Evolutionary conservation across 2,888 invertebrate genomes (phyloP).

Genomic region (Yponomeuta sedellus): DNA sequence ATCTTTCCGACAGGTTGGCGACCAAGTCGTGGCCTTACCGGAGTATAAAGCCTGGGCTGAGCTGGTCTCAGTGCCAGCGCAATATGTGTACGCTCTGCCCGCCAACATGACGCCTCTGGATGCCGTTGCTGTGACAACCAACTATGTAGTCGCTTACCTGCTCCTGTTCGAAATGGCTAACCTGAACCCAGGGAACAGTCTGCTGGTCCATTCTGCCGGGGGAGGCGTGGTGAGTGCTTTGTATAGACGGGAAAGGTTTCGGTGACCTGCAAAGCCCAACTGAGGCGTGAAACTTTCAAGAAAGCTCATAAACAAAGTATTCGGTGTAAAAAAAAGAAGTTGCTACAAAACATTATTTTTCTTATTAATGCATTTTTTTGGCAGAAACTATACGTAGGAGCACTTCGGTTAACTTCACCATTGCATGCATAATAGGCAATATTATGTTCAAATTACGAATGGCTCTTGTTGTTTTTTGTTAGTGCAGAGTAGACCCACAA

Average conservation of each 20-base stretch:
- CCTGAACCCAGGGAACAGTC: slow-evolving; percentile 85
- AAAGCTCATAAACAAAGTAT: no score
- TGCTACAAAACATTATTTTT: no score
- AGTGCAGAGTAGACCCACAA: not conserved
- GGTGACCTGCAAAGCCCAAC: no score
- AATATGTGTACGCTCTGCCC: slow-evolving; percentile 87
- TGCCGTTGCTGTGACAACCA: slow-evolving; percentile 89
- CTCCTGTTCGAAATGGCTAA: slow-evolving; percentile 90
- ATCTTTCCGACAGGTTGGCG: slow-evolving; percentile 78
- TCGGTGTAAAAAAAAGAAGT: no score
- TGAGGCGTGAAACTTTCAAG: no score
- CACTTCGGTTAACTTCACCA: not conserved
- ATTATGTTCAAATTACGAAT: not conserved
- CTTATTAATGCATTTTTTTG: no score
- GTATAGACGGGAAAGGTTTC: no score
- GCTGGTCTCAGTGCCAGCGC: slow-evolving; percentile 86
- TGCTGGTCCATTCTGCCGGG: slow-evolving; percentile 90
- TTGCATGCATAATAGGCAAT: not conserved
- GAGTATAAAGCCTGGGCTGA: slow-evolving; percentile 93
- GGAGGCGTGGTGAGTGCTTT: slow-evolving; percentile 88
- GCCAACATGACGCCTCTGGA: slow-evolving; percentile 85
- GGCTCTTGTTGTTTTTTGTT: not conserved
- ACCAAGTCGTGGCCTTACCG: slow-evolving; percentile 88
- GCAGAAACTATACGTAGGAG: no score
- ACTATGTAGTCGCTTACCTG: slow-evolving; percentile 90